Evolutionary conservation across 2,888 invertebrate species (phyloP).

Genomic region (Leucophenga maculata): DNA sequence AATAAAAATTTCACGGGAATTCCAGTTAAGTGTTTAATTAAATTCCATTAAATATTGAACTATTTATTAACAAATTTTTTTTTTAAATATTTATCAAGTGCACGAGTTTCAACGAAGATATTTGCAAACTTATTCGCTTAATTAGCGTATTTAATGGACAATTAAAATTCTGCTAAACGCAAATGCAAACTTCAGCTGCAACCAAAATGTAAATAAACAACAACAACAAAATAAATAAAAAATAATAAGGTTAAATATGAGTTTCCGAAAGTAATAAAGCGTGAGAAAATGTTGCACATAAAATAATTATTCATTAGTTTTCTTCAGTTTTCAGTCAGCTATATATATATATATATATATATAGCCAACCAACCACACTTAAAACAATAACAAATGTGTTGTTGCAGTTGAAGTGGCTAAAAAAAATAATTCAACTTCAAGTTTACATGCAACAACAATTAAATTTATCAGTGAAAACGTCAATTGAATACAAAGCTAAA

Average conservation of each 20-base stretch:
- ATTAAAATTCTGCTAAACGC: conserved; percentile 3
- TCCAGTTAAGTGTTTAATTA: no score
- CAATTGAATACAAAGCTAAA: conserved; percentile 36
- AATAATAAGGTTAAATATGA: conserved; percentile 58
- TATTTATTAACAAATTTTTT: no score
- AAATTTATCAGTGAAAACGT: conserved; percentile 14
- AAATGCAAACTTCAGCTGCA: conserved; percentile 5
- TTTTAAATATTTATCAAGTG: no score
- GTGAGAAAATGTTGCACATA: conserved; percentile 55
- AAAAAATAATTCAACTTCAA: conserved; percentile 49
- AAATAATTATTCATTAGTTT: conserved; percentile 31
- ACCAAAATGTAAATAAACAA: no score
- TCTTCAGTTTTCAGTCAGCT: conserved; percentile 30
- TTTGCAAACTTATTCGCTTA: no score
- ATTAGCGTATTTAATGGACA: no score
- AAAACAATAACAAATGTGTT: background rate
- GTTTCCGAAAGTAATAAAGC: conserved; percentile 59
- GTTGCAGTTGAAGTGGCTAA: background rate
- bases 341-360: no score
- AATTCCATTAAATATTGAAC: no score
- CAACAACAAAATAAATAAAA: background rate
- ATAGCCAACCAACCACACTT: no score
- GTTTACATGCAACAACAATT: conserved; percentile 43
- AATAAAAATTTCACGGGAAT: no score
- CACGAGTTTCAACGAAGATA: no score